phyloP scores from a whole-genome alignment of 2,888 invertebrate species.

The Deilephila porcellus region DNA sequence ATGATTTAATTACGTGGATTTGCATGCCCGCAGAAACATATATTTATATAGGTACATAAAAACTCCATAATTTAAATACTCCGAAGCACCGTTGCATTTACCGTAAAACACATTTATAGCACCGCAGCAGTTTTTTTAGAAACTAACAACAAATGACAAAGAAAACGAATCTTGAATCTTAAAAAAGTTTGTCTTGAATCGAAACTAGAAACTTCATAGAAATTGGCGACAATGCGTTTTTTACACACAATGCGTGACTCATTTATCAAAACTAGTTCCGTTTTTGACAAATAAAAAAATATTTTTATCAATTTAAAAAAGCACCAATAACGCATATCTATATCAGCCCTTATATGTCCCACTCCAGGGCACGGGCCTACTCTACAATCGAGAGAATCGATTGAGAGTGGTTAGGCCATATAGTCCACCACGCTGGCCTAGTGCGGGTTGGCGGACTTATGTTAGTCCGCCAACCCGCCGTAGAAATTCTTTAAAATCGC shows the following conservation, averaged over 20 bases:
- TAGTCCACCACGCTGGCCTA: too few species aligned
- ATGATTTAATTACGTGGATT: conserved; percentile 38
- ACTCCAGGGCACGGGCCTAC: too few species aligned
- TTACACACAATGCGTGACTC: conserved; percentile 23
- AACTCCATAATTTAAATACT: neutral
- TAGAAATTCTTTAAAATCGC: too few species aligned
- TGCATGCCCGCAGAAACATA: conserved; percentile 35
- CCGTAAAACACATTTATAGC: conserved; percentile 26
- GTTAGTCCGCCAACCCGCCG: too few species aligned
- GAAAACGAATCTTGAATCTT: conserved; percentile 6
- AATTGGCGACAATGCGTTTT: conserved; percentile 15
- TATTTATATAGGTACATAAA: neutral
- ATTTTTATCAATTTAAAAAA: neutral
- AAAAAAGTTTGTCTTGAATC: conserved; percentile 5
- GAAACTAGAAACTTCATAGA: conserved; percentile 26
- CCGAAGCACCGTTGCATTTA: conserved; percentile 11
- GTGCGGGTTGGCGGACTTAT: too few species aligned
- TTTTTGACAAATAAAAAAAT: conserved; percentile 15
- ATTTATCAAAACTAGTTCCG: conserved; percentile 5
- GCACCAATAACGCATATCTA: neutral
- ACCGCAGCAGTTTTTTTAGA: neutral
- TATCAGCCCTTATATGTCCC: too few species aligned
- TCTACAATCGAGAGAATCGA: too few species aligned
- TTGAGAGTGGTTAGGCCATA: too few species aligned
- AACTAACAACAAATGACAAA: neutral